Base-by-base conservation (phyloP, 2,888 invertebrate genomes). In the Heterodera filipjevi region DNA sequence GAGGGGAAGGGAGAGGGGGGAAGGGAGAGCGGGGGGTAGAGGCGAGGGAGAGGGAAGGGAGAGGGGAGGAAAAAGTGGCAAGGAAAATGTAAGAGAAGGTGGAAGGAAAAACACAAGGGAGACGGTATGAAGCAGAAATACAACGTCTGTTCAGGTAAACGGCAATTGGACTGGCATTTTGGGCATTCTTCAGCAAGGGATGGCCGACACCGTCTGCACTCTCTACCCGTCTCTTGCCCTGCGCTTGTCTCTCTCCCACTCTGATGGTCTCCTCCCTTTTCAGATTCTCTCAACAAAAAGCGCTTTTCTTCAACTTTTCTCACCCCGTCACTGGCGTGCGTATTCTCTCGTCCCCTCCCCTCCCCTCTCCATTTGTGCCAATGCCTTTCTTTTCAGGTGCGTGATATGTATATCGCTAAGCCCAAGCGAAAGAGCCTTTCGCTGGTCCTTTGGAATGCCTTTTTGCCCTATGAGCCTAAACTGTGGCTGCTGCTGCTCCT, bases 361-460 rank as follows among this genome's bases (percentile, higher is more conserved):
- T n/a, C 32, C 30, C 19, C 27, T 27, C n/a, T 3, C 32, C 16
- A 14, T 59, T 35, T n/a, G 27, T 59, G 12, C 32, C 10, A 30
- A 74, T 30, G n/a, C n/a, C n/a, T 59, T 22, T 39, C 32, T 27
- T 33, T 77, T 46, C 27, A 80, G 81, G 77, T 80, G 19, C 77
- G 81, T 19, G 77, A 82, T 30, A 59, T 81, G 49, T 81, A 82
- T 33, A 82, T 81, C 22, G 71, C 81, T 10, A 81, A 73, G 66
- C 81, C 81, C 22, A 81, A 75, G 30, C 68, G 78, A 14, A 78
- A 78, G 39, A 64, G 78, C 59, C 32, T 78, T 30, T 74, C 64
- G 27, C 66, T 59, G 30, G 64, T 68, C 2, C 44, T 81, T 27
- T 82, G 82, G 81, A 82, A 81, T 66, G 82, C 82, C 27, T 81